Conservation (phyloP, 2,113 vertebrate species). For the Paracanthobrama guichenoti region DNA sequence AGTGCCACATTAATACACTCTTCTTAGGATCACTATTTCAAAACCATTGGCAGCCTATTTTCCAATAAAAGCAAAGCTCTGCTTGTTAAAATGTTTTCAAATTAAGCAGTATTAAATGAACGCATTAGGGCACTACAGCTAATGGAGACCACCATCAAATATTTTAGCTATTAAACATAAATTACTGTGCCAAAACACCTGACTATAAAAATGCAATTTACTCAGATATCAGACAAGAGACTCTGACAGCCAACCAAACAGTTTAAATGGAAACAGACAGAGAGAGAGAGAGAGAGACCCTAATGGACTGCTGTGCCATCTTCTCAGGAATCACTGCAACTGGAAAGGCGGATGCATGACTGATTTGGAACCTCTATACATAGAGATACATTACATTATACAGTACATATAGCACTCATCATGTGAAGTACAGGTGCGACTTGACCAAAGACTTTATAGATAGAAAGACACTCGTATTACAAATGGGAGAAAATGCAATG, state of each 20-base stretch:
- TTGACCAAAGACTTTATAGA: no score
- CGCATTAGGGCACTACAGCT: neutral
- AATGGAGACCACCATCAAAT: constrained; percentile 17
- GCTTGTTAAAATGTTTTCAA: neutral
- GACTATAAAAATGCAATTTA: neutral
- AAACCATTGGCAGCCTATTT: constrained; percentile 4
- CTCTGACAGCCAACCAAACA: neutral
- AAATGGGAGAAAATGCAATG: no score
- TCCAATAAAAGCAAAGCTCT: constrained; percentile 2
- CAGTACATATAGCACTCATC: neutral
- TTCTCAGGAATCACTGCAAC: constrained; percentile 25
- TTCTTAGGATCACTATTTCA: neutral
- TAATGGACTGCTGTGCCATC: neutral
- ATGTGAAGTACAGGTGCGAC: neutral
- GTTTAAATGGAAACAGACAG: neutral
- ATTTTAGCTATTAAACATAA: constrained; percentile 7
- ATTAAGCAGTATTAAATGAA: neutral
- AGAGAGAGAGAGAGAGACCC: neutral
- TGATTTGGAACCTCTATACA: neutral
- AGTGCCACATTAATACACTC: constrained; percentile 2
- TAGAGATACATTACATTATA: neutral
- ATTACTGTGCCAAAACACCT: constrained; percentile 25
- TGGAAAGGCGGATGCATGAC: neutral
- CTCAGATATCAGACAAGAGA: neutral
- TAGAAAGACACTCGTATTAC: no score